Conservation (phyloP, 2,113 vertebrate species). For the Eurypyga helias region DNA sequence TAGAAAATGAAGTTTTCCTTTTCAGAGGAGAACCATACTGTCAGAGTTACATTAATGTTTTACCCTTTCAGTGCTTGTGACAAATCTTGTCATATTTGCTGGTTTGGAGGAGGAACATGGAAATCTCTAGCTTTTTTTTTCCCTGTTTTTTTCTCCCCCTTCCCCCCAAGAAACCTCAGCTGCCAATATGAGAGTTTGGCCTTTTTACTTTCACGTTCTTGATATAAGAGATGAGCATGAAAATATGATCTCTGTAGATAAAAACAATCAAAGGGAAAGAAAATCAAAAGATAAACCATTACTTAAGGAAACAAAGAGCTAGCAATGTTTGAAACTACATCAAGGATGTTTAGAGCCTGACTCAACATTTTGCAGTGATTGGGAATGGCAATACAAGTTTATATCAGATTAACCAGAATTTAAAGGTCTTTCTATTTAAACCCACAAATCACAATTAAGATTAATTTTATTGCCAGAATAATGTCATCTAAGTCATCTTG, state of each 20-base stretch:
- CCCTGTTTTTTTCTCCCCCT: background rate
- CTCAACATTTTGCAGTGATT: background rate
- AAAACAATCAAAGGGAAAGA: background rate
- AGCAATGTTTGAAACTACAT: background rate
- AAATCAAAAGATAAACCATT: background rate
- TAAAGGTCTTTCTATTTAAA: constrained; percentile 41
- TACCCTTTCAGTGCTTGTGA: background rate
- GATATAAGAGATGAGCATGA: background rate
- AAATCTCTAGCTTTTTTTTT: background rate
- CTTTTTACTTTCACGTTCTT: background rate
- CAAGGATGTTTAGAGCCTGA: background rate
- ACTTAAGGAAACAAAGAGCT: background rate
- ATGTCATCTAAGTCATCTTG: background rate
- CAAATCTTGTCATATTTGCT: background rate
- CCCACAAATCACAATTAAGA: constrained; percentile 3
- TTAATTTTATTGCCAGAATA: constrained; percentile 12
- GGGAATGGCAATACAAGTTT: background rate
- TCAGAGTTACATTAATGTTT: background rate
- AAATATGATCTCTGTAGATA: background rate
- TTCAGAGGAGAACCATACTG: background rate
- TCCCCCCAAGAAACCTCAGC: background rate
- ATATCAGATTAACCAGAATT: background rate
- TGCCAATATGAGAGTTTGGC: background rate
- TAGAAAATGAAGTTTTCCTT: background rate
- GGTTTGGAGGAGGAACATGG: background rate